These are phyloP conservation scores for Atta cephalotes DNA, from an alignment of 1,140 invertebrate genomes.

Conservation along the genomic window DNA sequence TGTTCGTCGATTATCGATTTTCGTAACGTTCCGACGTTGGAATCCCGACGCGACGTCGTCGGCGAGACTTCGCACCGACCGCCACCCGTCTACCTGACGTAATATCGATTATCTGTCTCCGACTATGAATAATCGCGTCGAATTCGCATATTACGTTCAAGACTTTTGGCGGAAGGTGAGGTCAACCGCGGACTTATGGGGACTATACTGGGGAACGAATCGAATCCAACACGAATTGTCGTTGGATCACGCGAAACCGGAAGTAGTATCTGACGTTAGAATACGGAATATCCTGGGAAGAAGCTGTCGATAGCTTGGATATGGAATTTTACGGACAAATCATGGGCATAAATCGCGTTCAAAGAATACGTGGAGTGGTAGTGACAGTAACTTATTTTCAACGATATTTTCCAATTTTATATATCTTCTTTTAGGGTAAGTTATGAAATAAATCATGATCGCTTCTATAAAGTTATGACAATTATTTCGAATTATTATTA, in stretches of 20 bases:
- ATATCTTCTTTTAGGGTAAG: too few relatives aligned
- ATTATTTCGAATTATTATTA: background rate
- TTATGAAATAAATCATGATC: slow-evolving; percentile 21
- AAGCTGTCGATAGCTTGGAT: slow-evolving; percentile 41
- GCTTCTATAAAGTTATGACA: background rate
- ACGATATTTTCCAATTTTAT: slow-evolving; percentile 16
- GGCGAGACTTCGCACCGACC: slow-evolving; percentile 71
- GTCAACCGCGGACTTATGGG: slow-evolving; percentile 67
- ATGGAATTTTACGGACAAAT: slow-evolving; percentile 54
- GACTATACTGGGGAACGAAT: slow-evolving; percentile 8
- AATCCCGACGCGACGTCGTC: slow-evolving; percentile 73
- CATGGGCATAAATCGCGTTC: slow-evolving; percentile 28
- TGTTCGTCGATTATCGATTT: slow-evolving; percentile 81
- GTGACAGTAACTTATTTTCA: slow-evolving; percentile 43
- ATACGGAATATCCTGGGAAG: slow-evolving; percentile 42
- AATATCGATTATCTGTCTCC: slow-evolving; percentile 75
- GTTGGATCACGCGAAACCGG: slow-evolving; percentile 13
- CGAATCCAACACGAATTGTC: slow-evolving; percentile 41
- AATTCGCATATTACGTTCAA: slow-evolving; percentile 69
- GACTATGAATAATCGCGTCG: slow-evolving; percentile 80
- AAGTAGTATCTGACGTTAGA: slow-evolving; percentile 41
- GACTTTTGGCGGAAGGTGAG: slow-evolving; percentile 70
- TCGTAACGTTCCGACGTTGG: slow-evolving; percentile 72
- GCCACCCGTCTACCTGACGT: slow-evolving; percentile 72
- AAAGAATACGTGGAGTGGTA: background rate